phyloP scores from a whole-genome alignment of 2,113 vertebrate species.

The Chloropsis hardwickii region DNA sequence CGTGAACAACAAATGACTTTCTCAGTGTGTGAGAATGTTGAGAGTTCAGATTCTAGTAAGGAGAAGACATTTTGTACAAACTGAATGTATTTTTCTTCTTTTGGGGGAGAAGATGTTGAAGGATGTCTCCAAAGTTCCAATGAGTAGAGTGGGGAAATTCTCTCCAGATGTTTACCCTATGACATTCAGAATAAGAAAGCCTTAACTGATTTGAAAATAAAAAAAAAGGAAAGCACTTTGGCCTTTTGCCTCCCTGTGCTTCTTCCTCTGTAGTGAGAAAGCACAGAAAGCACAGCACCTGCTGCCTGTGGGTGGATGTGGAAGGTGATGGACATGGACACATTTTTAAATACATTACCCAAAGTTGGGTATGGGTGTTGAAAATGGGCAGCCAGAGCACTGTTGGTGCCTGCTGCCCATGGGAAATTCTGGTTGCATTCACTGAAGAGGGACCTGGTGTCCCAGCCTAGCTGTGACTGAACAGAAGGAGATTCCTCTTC shows the following conservation, averaged over 20 bases:
- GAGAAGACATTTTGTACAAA: not conserved
- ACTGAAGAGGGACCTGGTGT: not conserved
- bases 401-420: not conserved
- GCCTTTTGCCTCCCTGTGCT: not conserved
- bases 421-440: not conserved
- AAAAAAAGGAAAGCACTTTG: not conserved
- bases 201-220: not conserved
- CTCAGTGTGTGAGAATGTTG: not conserved
- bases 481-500: not conserved
- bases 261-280: not conserved
- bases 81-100: not conserved
- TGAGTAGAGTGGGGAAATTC: not conserved
- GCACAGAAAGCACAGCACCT: not conserved
- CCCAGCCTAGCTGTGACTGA: not conserved
- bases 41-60: not conserved
- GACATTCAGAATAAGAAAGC: not conserved
- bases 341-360: not conserved
- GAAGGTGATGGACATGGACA: accelerated
- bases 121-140: not conserved
- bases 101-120: not conserved
- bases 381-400: accelerated
- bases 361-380: accelerated
- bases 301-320: not conserved
- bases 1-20: not conserved
- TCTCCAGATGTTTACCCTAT: not conserved